phyloP scores from a whole-genome alignment of 2,113 vertebrate genomes.

The Numida meleagris region DNA sequence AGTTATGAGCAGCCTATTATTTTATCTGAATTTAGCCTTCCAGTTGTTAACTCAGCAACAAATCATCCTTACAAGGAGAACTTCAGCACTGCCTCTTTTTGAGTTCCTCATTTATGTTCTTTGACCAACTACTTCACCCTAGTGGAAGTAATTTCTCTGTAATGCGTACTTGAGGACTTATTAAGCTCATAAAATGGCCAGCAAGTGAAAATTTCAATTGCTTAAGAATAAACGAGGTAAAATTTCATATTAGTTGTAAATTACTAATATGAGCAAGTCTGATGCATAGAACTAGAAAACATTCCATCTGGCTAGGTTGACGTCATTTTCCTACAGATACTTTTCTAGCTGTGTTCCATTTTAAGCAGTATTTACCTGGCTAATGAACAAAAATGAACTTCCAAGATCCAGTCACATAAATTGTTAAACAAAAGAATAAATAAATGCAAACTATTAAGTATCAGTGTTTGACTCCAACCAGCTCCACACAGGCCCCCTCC shows the following conservation, averaged over 20 bases:
- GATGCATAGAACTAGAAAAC: background rate
- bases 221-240: background rate
- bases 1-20: background rate
- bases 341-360: background rate
- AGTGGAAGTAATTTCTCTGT: background rate
- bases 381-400: background rate
- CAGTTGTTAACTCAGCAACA: background rate
- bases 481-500: background rate
- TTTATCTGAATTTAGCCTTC: background rate
- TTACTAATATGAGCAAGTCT: background rate
- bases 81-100: background rate
- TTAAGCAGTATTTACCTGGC: background rate
- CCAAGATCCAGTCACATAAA: background rate
- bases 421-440: background rate
- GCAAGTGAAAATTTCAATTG: background rate
- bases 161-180: background rate
- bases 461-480: background rate
- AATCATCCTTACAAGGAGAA: background rate
- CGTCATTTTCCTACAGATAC: background rate
- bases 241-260: background rate
- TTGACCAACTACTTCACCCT: background rate
- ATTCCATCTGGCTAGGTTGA: background rate
- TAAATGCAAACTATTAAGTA: background rate
- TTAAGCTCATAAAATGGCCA: background rate
- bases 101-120: background rate